A percentile compares a stretch with the other conserved stretches of the same genome.
Evolutionary conservation across 1,140 invertebrate genomes (phyloP).

Genomic region (Saccostrea cuccullata): DNA sequence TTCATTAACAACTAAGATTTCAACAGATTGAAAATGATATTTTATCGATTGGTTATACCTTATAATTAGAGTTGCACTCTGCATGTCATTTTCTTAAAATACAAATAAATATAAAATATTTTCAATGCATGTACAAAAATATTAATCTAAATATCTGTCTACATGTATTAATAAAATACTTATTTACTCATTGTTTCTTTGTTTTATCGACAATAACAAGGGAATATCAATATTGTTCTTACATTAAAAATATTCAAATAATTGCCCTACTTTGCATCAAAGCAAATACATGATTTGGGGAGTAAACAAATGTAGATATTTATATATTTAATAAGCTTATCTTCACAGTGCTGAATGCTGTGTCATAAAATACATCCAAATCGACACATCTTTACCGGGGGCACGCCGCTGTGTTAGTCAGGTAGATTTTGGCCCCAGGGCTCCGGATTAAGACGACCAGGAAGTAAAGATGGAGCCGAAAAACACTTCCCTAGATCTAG

Average conservation of each 20-base stretch:
- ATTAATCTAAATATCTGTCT: no score
- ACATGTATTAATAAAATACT: no score
- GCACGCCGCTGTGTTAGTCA: neutral
- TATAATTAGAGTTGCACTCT: no score
- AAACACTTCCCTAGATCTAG: neutral
- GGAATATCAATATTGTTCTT: no score
- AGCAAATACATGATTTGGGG: neutral
- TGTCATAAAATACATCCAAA: neutral
- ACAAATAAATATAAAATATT: no score
- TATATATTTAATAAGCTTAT: neutral
- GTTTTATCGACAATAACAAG: no score
- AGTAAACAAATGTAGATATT: neutral
- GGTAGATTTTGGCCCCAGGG: neutral
- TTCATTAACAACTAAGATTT: no score
- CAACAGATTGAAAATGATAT: no score
- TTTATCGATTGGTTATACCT: no score
- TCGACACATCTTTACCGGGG: neutral
- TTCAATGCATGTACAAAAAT: no score
- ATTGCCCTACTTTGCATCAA: neutral
- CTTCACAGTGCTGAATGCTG: neutral
- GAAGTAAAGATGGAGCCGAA: neutral
- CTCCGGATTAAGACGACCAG: neutral
- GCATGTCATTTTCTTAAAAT: no score
- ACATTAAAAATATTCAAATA: neutral
- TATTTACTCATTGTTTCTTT: no score